Evolutionary conservation across 64 coral and sea anemone genomes (phyloP).

Genomic region (Dendronephthya gigantea): DNA sequence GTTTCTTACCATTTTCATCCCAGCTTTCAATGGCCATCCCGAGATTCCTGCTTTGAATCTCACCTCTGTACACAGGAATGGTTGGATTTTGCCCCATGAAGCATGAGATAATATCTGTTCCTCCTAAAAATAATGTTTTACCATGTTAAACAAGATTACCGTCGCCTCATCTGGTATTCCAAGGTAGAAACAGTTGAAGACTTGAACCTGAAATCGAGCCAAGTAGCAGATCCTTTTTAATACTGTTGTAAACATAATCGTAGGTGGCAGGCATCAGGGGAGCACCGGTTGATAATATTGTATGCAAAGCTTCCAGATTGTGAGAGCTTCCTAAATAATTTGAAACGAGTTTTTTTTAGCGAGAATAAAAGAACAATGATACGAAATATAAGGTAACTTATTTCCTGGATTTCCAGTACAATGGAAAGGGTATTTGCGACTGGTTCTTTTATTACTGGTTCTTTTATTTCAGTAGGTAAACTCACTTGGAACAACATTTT

Average conservation of each 20-base stretch:
- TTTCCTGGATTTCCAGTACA: too few relatives aligned
- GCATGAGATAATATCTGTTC: conserved; percentile 90
- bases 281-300: conserved; percentile 80
- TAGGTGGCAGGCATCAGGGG: conserved; percentile 73
- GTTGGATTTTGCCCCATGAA: conserved; percentile 83
- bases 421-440: too few relatives aligned
- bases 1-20: conserved; percentile 54
- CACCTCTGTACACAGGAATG: conserved; percentile 77
- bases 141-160: not conserved
- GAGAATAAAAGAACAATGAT: too few relatives aligned
- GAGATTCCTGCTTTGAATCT: conserved; percentile 85
- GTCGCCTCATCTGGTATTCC: not conserved
- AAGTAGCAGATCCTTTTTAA: conserved; percentile 76
- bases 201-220: conserved; percentile 72
- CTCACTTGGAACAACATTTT: conserved; percentile 65
- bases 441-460: not conserved
- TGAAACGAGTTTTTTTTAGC: too few relatives aligned
- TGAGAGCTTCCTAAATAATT: conserved; percentile 45
- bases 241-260: conserved; percentile 78
- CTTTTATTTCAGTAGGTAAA: too few relatives aligned
- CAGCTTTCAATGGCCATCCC: conserved; percentile 96
- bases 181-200: not conserved
- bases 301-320: conserved; percentile 50
- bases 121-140: too few relatives aligned
- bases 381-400: too few relatives aligned